phyloP scores from a whole-genome alignment of 92 coral and sea anemone genomes.

The Siderastrea radians region DNA sequence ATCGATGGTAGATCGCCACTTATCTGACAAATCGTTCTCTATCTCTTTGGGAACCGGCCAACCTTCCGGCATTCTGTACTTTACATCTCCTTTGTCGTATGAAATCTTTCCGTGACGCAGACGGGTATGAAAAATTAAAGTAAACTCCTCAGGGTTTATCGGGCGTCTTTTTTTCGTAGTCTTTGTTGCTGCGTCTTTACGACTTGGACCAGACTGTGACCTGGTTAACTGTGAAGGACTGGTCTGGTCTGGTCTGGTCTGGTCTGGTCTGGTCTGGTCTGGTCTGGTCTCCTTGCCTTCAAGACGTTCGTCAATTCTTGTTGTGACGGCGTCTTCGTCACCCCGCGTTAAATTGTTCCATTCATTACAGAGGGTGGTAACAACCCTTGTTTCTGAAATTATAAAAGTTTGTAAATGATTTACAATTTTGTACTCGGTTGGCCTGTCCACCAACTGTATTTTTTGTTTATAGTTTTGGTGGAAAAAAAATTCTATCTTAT shows the following conservation, averaged over 20 bases:
- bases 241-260: background rate
- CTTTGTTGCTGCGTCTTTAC: background rate
- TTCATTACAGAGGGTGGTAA: background rate
- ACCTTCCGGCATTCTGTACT: background rate
- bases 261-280: background rate
- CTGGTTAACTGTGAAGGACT: background rate
- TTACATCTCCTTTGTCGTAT: background rate
- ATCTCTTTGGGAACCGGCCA: background rate
- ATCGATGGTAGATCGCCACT: background rate
- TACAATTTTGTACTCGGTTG: background rate
- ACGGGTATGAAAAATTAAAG: background rate
- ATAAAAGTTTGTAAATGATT: background rate
- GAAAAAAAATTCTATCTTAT: no score
- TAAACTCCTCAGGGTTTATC: background rate
- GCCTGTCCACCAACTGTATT: no score
- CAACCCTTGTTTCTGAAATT: background rate
- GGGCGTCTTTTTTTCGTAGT: background rate
- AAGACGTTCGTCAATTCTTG: background rate
- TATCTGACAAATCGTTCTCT: background rate
- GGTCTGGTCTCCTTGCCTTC: background rate
- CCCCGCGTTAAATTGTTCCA: background rate
- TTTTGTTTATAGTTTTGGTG: no score
- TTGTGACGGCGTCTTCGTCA: slow-evolving; percentile 10
- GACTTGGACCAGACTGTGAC: background rate
- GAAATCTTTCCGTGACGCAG: background rate